Percentiles rank a stretch among this genome's conserved stretches.
phyloP scores from a whole-genome alignment of 2,113 vertebrate species.

The Lota lota region DNA sequence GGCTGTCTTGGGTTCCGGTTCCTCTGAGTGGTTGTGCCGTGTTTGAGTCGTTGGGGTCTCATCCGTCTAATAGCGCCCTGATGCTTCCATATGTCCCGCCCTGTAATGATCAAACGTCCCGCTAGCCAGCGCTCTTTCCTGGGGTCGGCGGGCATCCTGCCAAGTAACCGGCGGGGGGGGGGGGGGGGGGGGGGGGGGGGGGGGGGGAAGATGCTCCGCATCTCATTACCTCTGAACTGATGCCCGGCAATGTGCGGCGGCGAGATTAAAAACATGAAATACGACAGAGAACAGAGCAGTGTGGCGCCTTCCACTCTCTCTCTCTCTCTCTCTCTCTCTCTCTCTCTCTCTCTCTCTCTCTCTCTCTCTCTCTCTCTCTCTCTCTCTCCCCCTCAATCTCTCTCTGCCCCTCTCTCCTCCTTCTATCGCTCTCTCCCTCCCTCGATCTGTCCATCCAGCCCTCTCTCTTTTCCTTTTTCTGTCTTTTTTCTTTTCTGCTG shows the following conservation, averaged over 20 bases:
- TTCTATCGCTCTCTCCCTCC: not conserved
- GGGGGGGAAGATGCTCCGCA: slow-evolving; percentile 22
- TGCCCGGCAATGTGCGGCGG: slow-evolving; percentile 50
- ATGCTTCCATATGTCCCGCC: slow-evolving; percentile 51
- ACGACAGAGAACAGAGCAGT: slow-evolving; percentile 28
- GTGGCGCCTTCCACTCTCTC: not conserved
- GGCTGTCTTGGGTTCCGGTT: no score
- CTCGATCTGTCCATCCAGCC: not conserved
- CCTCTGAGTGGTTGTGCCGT: slow-evolving; percentile 5
- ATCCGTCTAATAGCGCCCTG: slow-evolving; percentile 6
- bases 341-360: not conserved
- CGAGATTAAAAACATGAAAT: slow-evolving; percentile 53
- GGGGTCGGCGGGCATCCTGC: slow-evolving; percentile 56
- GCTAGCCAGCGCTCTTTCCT: slow-evolving; percentile 49
- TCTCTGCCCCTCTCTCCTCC: not conserved
- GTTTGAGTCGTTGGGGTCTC: no score
- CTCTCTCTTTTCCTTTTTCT: not conserved
- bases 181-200: slow-evolving; percentile 10
- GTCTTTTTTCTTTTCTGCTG: no score
- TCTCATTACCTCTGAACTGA: slow-evolving; percentile 66
- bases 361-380: not conserved
- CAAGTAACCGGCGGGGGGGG: slow-evolving; percentile 32
- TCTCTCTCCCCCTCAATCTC: not conserved
- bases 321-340: slow-evolving; percentile 11
- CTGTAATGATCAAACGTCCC: slow-evolving; percentile 52